Evolutionary conservation across 2,113 vertebrate genomes (phyloP), one percentile per base, ranked within the genome.

Genomic region (Upupa epops): DNA sequence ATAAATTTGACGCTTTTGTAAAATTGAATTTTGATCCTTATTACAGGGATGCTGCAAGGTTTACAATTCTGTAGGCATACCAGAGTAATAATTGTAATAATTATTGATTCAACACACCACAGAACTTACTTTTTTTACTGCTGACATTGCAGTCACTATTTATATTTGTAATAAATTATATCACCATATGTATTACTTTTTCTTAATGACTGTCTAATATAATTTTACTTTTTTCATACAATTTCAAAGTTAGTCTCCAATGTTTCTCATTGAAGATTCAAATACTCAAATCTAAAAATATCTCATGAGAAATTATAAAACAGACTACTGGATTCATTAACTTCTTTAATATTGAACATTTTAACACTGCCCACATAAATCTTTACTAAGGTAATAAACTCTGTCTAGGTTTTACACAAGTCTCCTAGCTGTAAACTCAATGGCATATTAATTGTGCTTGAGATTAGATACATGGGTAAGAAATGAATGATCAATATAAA

Each of bases 131-230:
- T 34, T 61, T 60, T 65, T 73, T 46, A 64, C 22, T 93, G 24
- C 11, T 71, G 18, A 70, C 31, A 29, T 49, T 80, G 37, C 22
- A n/a, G n/a, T n/a, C n/a, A n/a, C 48, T 64, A 52, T 16, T 74
- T 2, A n/a, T 59, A 51, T 66, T 69, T 91, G 28, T 17, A 86
- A 79, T 48, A 81, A 87, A 64, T 86, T 68, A 60, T 73, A 65
- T 60, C 29, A 52, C 58, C 64, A 73, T 83, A 63, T 80, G 72
- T 69, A 91, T 89, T 72, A 65, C 17, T 90, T 88, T 90, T 83
- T 79, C 55, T 69, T 90, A 83, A 83, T 88, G n/a, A 84, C 68
- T 89, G 63, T 22, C 16, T 88, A 32, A 40, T 58, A 76, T 24
- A 24, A 34, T 37, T 77, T 77, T 79, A 51, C 6, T 22, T 85